Percentiles rank a stretch among this genome's conserved stretches.
Evolutionary conservation across 1,140 invertebrate genomes (phyloP).

Genomic region (Monochamus saltuarius): DNA sequence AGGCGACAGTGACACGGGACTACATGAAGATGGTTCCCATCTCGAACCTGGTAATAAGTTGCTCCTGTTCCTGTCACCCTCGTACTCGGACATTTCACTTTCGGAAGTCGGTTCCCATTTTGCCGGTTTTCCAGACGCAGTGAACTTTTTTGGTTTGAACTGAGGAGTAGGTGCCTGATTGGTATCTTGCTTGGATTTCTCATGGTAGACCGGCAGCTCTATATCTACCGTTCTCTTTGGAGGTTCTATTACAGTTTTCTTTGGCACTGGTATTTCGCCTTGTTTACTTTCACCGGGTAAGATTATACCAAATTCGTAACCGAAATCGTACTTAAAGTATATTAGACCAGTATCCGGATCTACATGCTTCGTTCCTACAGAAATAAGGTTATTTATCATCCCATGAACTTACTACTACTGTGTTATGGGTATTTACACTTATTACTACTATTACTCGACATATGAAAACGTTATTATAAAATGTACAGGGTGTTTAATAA

Average conservation of each 20-base stretch:
- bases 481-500: too few relatives aligned
- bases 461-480: too few relatives aligned
- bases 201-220: slow-evolving; percentile 65
- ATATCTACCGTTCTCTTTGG: slow-evolving; percentile 59
- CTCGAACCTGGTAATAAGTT: slow-evolving; percentile 52
- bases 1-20: slow-evolving; percentile 61
- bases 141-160: slow-evolving; percentile 53
- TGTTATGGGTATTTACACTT: too few relatives aligned
- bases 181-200: slow-evolving; percentile 53
- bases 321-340: slow-evolving; percentile 83
- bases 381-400: not conserved
- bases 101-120: slow-evolving; percentile 68
- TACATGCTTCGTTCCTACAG: slow-evolving; percentile 71
- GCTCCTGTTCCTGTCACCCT: slow-evolving; percentile 54
- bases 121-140: slow-evolving; percentile 54
- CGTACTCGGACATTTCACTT: slow-evolving; percentile 62
- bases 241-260: slow-evolving; percentile 53
- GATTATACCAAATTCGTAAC: slow-evolving; percentile 76
- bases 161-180: slow-evolving; percentile 26
- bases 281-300: slow-evolving; percentile 67
- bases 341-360: slow-evolving; percentile 75
- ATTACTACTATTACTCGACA: too few relatives aligned
- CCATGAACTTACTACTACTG: too few relatives aligned
- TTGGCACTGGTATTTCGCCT: slow-evolving; percentile 51
- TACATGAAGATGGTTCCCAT: slow-evolving; percentile 61